Evolutionary conservation across 1,140 invertebrate genomes (phyloP).

Genomic region (Rhopalosiphum maidis): DNA sequence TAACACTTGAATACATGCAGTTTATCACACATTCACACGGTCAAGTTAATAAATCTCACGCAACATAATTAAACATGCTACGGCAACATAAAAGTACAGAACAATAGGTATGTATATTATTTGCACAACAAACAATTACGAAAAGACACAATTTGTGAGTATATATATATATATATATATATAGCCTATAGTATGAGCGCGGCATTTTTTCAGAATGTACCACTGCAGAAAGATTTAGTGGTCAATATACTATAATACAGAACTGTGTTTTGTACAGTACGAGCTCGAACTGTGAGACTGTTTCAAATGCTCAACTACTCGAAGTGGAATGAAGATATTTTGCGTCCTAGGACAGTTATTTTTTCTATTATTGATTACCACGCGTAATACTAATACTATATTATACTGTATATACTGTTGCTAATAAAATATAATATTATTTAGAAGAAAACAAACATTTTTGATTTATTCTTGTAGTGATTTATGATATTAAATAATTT

Average conservation of each 20-base stretch:
- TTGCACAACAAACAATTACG: neutral
- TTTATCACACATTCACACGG: neutral
- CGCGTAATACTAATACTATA: neutral
- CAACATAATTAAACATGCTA: neutral
- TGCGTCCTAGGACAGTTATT: too few species aligned
- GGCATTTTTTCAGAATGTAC: neutral
- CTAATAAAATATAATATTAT: neutral
- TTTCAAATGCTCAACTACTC: neutral
- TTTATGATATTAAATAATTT: neutral
- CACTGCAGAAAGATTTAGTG: neutral
- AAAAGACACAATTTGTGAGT: neutral
- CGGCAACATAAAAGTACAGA: neutral
- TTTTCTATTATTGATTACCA: neutral
- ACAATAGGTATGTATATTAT: neutral
- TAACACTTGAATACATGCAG: neutral
- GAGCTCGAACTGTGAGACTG: too few species aligned
- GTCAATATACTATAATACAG: too few species aligned
- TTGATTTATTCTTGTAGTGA: neutral
- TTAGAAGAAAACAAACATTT: neutral
- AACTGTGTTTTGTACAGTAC: neutral
- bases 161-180: too few species aligned
- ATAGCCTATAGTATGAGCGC: neutral
- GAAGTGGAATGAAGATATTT: neutral
- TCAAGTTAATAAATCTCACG: neutral
- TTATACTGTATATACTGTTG: too few species aligned